Percentiles rank a stretch among this genome's conserved stretches.
These are phyloP conservation scores for Drosophila melanogaster DNA, from an alignment of 1,140 invertebrate species.

Conservation along the genomic window DNA sequence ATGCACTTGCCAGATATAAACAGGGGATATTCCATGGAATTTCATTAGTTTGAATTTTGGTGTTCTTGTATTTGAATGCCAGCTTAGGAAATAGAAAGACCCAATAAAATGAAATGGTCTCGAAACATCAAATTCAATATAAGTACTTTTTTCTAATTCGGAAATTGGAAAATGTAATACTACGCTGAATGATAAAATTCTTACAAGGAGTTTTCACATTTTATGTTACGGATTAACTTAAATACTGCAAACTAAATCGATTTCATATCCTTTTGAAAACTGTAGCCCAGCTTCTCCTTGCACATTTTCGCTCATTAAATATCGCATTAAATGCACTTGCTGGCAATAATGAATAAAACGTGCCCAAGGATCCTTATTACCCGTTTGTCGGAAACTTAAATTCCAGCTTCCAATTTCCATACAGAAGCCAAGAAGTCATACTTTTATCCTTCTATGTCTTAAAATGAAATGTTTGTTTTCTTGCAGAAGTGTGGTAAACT, in stretches of 20 bases:
- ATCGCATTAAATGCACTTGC: conserved; percentile 23
- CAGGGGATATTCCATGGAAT: neutral
- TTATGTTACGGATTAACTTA: no score
- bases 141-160: neutral
- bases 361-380: neutral
- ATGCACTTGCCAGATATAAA: conserved; percentile 43
- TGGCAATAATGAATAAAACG: neutral
- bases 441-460: no score
- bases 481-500: no score
- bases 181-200: no score
- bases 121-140: neutral
- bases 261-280: neutral
- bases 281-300: neutral
- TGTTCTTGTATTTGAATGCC: neutral
- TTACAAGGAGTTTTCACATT: no score
- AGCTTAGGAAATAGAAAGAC: neutral
- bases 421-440: neutral
- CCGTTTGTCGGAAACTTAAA: neutral
- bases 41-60: conserved; percentile 8
- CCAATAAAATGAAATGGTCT: neutral
- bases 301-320: conserved; percentile 3
- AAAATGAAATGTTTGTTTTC: no score
- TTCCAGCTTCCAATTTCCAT: neutral
- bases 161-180: neutral
- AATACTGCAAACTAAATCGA: neutral